Evolutionary conservation across 2,113 vertebrate genomes (phyloP), one percentile per base, ranked within the genome.

Genomic region (Pedetes capensis): DNA sequence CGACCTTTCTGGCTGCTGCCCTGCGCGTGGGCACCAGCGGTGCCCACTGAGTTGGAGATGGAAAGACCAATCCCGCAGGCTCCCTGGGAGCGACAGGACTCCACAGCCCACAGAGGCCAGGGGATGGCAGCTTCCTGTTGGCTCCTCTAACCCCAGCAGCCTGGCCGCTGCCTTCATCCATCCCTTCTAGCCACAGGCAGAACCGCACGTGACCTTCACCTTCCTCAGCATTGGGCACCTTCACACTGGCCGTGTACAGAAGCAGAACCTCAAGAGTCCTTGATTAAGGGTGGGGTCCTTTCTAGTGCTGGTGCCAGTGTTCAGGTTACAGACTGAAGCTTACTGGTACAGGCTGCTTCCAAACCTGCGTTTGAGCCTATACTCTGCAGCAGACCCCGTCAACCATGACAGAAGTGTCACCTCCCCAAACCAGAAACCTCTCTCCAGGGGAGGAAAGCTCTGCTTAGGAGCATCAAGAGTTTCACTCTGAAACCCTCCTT

Each of bases 221-320:
- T 82, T 96, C 57, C 79, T 95, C 74, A n/a, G 51, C 66, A 11
- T 91, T 64, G 75, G 78, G 27, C 42, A 8, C 82, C 94, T n/a
- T n/a, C n/a, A n/a, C n/a, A 20, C 90, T 44, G 92, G 17, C n/a
- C n/a, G n/a, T n/a, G n/a, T 95, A 92, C 78, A 63, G 63, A 80
- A 37, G 88, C n/a, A n/a, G 86, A 96, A 87, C 49, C 2, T 0
- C 14, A 6, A 68, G 47, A 83, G 91, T 74, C 86, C 71, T 81
- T 72, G 23, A 87, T 39, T 63, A 96, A 85, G 14, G 39, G 2
- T 8, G 8, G 44, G 16, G 22, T 32, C 51, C 51, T 53, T 83
- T 74, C 34, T 39, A 61, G 42, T n/a, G 72, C 9, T 39, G 25
- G 18, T 42, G 20, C n/a, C n/a, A n/a, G n/a, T n/a, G n/a, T n/a